Conservation (phyloP, 1,140 invertebrate genomes). For the Caerostris darwini region DNA sequence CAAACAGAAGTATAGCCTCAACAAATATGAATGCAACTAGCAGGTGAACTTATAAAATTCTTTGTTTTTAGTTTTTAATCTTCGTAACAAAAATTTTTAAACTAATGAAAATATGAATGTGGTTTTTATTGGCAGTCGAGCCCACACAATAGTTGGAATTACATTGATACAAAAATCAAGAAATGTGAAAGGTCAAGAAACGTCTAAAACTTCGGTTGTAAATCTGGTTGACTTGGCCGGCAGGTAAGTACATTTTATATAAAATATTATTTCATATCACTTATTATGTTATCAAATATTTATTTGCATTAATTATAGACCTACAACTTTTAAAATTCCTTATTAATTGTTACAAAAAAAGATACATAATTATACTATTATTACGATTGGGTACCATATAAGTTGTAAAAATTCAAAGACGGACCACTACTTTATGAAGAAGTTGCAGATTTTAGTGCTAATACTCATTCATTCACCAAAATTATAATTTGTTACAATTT, state of each 20-base stretch:
- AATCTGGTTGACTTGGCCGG: constrained; percentile 87
- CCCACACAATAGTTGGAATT: constrained; percentile 86
- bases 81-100: background rate
- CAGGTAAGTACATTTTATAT: constrained; percentile 82
- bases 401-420: too few relatives aligned
- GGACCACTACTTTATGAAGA: too few relatives aligned
- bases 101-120: background rate
- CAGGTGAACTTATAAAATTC: constrained; percentile 80
- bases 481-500: too few relatives aligned
- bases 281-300: too few relatives aligned
- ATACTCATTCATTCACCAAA: too few relatives aligned
- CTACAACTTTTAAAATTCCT: too few relatives aligned
- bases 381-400: too few relatives aligned
- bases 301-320: too few relatives aligned
- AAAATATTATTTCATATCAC: too few relatives aligned
- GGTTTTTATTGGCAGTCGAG: constrained; percentile 81
- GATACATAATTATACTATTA: too few relatives aligned
- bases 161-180: constrained; percentile 85
- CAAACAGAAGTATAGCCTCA: constrained; percentile 86
- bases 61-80: background rate
- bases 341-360: too few relatives aligned
- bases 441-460: too few relatives aligned
- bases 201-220: constrained; percentile 85
- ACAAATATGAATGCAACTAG: constrained; percentile 88
- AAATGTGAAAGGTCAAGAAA: constrained; percentile 83